Evolutionary conservation across 2,113 vertebrate species (phyloP).

Genomic region (Aplodontia rufa): DNA sequence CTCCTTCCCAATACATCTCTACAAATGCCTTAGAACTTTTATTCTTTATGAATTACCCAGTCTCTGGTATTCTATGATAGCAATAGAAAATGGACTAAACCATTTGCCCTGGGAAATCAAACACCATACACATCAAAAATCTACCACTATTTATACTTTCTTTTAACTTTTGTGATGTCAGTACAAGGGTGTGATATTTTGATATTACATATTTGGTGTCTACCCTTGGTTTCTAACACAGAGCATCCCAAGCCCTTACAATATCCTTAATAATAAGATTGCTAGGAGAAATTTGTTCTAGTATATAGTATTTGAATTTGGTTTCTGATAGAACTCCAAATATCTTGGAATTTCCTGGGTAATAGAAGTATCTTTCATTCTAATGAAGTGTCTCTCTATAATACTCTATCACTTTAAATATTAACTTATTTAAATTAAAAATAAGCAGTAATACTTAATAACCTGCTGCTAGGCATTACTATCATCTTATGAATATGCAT

Average conservation of each 20-base stretch:
- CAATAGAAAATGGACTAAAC: not conserved
- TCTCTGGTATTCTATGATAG: not conserved
- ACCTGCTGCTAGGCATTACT: not conserved
- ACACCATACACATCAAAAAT: not conserved
- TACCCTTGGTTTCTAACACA: not conserved
- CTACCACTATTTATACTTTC: not conserved
- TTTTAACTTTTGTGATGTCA: not conserved
- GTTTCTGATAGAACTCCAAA: not conserved
- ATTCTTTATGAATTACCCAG: not conserved
- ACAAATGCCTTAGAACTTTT: too few species aligned
- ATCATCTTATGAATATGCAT: not conserved
- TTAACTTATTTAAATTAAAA: conserved; percentile 23
- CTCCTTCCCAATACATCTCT: too few species aligned
- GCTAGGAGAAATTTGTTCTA: not conserved
- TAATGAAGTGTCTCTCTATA: not conserved
- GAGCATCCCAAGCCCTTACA: not conserved
- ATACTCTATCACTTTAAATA: not conserved
- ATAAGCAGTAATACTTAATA: not conserved
- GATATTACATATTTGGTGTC: not conserved
- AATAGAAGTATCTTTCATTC: not conserved
- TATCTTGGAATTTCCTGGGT: not conserved
- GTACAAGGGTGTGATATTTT: not conserved
- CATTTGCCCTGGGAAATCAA: not conserved
- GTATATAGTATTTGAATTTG: not conserved
- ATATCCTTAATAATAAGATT: not conserved